Base-by-base conservation (phyloP, 2,113 vertebrate genomes). In the Bettongia penicillata region DNA sequence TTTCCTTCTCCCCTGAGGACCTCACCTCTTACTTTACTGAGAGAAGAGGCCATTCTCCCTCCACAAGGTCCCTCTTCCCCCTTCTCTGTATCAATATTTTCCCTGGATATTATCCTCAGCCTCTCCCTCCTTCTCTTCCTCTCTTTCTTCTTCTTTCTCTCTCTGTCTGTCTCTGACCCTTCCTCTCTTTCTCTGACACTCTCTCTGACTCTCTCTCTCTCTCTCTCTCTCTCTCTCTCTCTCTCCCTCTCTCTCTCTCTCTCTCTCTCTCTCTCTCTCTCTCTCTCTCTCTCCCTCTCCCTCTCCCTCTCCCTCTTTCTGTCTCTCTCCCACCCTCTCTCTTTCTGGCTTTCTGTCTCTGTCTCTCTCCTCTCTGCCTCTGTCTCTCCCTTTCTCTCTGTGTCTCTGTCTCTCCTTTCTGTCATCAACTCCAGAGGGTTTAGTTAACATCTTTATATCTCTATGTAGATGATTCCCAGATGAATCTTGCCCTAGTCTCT, bases 311-410 rank as follows among this genome's bases (percentile, higher is more conserved):
- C 0, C 2, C 0, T 49, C 1, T 5, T 3, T 10, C 43, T n/a
- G 1, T 1, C 1, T 52, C 1, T 43, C 53, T 16, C 37, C 25
- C 24, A n/a, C n/a, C n/a, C n/a, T 0, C 8, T 6, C 4, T 0
- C 55, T 37, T 2, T 57, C 24, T 25, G 23, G 24, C 6, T 55
- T 25, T 8, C 24, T 55, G 24, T 8, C 23, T 52, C 51, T 52
- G 10, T 52, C 51, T 51, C 12, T 51, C 51, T 51, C 51, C 1
- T 51, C 51, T 52, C 53, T 0, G 9, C 43, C 7, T 26, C 50
- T 52, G 89, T 37, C 28, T 8, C 94, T 19, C 9, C 24, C 51
- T 8, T 0, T 28, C 0, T 4, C 0, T 49, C 1, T 52, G 89
- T 28, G 25, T 10, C 94, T 24, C 7, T 43, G 37, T 7, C 0